Conservation (phyloP, 2,888 invertebrate genomes). For the Geotrupes spiniger region DNA sequence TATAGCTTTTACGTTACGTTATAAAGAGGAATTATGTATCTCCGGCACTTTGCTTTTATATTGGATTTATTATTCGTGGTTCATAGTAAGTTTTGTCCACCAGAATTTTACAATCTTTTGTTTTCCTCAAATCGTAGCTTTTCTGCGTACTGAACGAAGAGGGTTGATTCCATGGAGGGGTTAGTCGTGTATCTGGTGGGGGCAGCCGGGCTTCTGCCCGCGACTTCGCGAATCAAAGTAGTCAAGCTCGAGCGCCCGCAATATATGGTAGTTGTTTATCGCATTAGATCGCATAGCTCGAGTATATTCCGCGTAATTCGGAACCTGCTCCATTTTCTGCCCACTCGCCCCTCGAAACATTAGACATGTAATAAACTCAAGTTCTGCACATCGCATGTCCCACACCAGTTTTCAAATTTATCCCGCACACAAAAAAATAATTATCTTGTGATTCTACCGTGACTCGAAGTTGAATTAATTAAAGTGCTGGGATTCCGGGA, state of each 20-base stretch:
- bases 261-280: too few relatives aligned
- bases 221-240: slow-evolving; percentile 29
- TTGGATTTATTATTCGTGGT: slow-evolving; percentile 28
- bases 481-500: slow-evolving; percentile 12
- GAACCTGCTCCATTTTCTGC: slow-evolving; percentile 1
- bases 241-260: slow-evolving; percentile 28
- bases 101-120: slow-evolving; percentile 27
- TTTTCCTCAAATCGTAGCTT: slow-evolving; percentile 25
- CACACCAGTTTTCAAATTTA: background rate
- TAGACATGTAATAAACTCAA: too few relatives aligned
- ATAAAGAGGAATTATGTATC: slow-evolving; percentile 24
- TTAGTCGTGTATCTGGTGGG: slow-evolving; percentile 31
- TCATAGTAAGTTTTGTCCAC: slow-evolving; percentile 27
- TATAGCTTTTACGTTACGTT: slow-evolving; percentile 3
- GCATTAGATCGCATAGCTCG: slow-evolving; percentile 7
- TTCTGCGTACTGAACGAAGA: slow-evolving; percentile 26
- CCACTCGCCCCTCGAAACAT: background rate
- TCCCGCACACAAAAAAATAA: background rate
- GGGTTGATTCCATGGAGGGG: slow-evolving; percentile 28
- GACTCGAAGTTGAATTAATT: slow-evolving; percentile 12
- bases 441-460: slow-evolving; percentile 6
- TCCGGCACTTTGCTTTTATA: slow-evolving; percentile 8
- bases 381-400: too few relatives aligned
- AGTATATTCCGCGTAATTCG: slow-evolving; percentile 23
- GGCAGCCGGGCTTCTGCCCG: slow-evolving; percentile 25